phyloP scores from a whole-genome alignment of 2,888 invertebrate species.

The Abrostola tripartita region DNA sequence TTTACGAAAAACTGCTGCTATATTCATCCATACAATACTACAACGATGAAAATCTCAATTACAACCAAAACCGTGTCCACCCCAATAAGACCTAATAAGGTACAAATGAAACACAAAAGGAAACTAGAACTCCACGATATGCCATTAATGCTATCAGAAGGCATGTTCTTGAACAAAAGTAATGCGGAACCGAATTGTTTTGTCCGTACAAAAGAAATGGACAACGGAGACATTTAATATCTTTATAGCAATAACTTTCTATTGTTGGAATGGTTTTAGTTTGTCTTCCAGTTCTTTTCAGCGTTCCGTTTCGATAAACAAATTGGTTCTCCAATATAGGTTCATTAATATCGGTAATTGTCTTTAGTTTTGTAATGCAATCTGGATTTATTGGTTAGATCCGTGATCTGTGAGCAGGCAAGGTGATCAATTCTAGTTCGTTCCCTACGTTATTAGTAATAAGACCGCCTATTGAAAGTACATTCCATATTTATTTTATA shows the following conservation, averaged over 20 bases:
- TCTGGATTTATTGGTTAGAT: too few species aligned
- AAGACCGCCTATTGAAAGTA: too few species aligned
- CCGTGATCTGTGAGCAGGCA: too few species aligned
- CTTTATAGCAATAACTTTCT: conserved; percentile 47
- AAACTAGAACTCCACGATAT: conserved; percentile 18
- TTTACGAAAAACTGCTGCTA: too few species aligned
- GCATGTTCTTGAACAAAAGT: conserved; percentile 32
- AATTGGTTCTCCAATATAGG: neutral
- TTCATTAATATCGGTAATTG: too few species aligned
- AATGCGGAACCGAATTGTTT: conserved; percentile 48
- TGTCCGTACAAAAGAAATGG: conserved; percentile 43
- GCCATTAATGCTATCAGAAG: conserved; percentile 34
- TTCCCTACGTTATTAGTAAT: too few species aligned
- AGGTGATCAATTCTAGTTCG: too few species aligned
- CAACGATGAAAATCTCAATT: neutral
- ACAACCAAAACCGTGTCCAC: neutral
- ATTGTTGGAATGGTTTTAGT: conserved; percentile 33
- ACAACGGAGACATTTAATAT: conserved; percentile 62
- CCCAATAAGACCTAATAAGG: neutral
- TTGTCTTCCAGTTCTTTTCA: conserved; percentile 24
- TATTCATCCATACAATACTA: neutral
- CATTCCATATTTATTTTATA: too few species aligned
- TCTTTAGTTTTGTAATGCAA: too few species aligned
- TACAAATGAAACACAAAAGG: neutral
- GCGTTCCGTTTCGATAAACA: neutral